Evolutionary conservation across 1,140 invertebrate species (phyloP).

Genomic region (Euwallacea fornicatus): DNA sequence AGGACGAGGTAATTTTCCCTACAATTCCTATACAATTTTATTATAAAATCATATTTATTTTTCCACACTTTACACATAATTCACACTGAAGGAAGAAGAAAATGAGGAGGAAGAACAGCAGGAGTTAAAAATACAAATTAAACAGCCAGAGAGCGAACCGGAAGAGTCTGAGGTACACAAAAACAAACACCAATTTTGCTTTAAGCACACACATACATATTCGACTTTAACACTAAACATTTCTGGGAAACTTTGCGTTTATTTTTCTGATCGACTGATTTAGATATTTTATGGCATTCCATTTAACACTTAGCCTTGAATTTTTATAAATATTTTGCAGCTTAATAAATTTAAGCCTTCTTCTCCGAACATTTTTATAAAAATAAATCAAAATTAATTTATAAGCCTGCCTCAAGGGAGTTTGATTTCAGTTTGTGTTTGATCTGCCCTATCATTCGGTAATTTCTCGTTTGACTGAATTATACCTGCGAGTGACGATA

Average conservation of each 20-base stretch:
- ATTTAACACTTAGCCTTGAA: neutral
- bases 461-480: too few relatives aligned
- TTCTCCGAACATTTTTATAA: too few relatives aligned
- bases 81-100: slow-evolving; percentile 39
- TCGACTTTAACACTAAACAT: neutral
- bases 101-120: slow-evolving; percentile 34
- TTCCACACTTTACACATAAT: slow-evolving; percentile 20
- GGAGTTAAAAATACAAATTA: slow-evolving; percentile 32
- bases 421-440: too few relatives aligned
- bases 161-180: slow-evolving; percentile 35
- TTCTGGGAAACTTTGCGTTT: neutral
- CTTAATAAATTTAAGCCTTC: too few relatives aligned
- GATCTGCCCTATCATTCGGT: too few relatives aligned
- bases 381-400: too few relatives aligned
- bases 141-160: slow-evolving; percentile 13
- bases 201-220: neutral
- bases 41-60: slow-evolving; percentile 1
- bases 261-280: slow-evolving; percentile 5
- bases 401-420: too few relatives aligned
- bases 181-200: slow-evolving; percentile 16
- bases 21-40: slow-evolving; percentile 9
- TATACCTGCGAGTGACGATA: too few relatives aligned
- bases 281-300: slow-evolving; percentile 9
- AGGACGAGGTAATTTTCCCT: slow-evolving; percentile 39
- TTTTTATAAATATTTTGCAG: neutral